Evolutionary conservation across 2,113 vertebrate species (phyloP).

Genomic region (Naja naja): DNA sequence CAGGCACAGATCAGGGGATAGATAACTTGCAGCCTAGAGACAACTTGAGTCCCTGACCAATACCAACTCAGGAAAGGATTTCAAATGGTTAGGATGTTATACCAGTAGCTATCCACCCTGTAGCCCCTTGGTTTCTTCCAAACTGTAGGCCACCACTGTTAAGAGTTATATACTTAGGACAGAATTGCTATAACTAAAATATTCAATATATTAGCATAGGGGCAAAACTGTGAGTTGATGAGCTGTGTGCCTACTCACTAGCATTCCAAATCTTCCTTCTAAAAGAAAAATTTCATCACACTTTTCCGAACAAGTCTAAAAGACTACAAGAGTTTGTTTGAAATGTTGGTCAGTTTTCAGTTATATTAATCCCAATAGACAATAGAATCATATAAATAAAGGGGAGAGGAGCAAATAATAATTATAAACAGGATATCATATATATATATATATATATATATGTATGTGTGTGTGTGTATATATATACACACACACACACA

Average conservation of each 20-base stretch:
- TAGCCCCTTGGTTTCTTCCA: background rate
- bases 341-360: background rate
- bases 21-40: background rate
- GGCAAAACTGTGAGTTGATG: background rate
- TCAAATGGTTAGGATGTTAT: background rate
- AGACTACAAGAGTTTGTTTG: background rate
- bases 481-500: too few species aligned
- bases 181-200: background rate
- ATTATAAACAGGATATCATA: background rate
- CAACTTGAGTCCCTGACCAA: background rate
- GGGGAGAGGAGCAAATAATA: background rate
- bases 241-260: background rate
- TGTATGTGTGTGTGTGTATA: too few species aligned
- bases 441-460: too few species aligned
- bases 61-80: background rate
- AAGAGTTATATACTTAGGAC: background rate
- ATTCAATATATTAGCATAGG: background rate
- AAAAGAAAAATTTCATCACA: background rate
- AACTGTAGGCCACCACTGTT: background rate
- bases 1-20: background rate
- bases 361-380: background rate
- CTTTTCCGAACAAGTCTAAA: background rate
- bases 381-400: background rate
- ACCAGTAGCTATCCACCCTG: background rate
- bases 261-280: background rate